Conservation (phyloP, 23 tunicate genomes). For the Trididemnum nubilum region DNA sequence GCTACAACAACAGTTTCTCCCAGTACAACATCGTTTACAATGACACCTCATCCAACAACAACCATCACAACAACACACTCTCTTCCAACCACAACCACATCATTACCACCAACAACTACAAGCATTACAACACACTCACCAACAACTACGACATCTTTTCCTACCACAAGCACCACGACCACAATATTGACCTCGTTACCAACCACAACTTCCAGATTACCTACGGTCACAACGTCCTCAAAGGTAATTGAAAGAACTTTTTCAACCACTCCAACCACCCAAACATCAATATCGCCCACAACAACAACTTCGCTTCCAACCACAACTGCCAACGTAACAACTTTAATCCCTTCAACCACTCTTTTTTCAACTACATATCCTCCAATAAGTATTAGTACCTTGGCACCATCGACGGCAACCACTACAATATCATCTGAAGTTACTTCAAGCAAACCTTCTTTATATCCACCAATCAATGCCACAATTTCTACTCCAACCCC, state of each 20-base stretch:
- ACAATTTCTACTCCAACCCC: background rate
- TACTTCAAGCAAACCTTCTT: background rate
- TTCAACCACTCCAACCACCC: background rate
- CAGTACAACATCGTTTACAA: background rate
- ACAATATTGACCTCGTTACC: background rate
- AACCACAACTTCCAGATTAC: no score
- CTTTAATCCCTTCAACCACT: background rate
- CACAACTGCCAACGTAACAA: background rate
- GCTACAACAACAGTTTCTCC: background rate
- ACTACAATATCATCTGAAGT: background rate
- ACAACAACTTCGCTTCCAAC: background rate
- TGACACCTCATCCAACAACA: background rate
- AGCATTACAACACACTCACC: background rate
- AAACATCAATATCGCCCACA: background rate
- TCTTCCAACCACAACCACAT: background rate
- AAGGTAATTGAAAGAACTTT: conserved; percentile 7
- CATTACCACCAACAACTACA: background rate
- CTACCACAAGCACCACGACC: background rate
- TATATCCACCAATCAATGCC: background rate
- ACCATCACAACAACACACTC: background rate
- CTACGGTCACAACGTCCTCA: background rate
- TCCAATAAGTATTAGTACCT: no score
- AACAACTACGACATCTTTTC: background rate
- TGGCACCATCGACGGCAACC: background rate
- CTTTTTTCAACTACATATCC: no score